Evolutionary conservation across 2,797 vertebrate species (phyloP).

Genomic region (Apodemus agrarius): DNA sequence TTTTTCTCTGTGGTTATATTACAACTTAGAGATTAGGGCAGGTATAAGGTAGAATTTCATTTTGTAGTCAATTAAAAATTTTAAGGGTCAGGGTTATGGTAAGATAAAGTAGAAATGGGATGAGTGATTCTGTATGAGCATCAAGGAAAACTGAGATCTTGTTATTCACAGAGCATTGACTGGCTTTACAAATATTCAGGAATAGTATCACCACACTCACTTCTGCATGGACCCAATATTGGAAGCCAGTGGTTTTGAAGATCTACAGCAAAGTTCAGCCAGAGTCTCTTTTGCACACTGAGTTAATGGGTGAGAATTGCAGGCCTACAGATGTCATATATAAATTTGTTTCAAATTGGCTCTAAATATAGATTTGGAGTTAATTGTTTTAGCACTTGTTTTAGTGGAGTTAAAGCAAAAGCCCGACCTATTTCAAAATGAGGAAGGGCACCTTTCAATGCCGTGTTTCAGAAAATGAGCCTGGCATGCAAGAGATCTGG

Average conservation of each 20-base stretch:
- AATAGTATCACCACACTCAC: not conserved
- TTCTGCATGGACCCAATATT: not conserved
- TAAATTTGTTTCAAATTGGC: slow-evolving; percentile 49
- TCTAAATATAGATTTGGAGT: slow-evolving; percentile 37
- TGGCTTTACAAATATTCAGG: slow-evolving; percentile 5
- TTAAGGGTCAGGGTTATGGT: not conserved
- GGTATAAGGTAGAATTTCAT: not conserved
- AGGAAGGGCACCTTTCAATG: slow-evolving; percentile 43
- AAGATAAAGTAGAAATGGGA: not conserved
- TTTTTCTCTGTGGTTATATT: not conserved
- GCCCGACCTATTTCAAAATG: slow-evolving; percentile 13
- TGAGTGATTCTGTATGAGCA: not conserved
- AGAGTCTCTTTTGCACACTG: slow-evolving; percentile 53
- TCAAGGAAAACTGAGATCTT: not conserved
- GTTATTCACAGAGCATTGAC: not conserved
- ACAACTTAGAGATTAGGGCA: not conserved
- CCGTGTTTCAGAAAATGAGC: not conserved
- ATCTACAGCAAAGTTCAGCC: slow-evolving; percentile 24
- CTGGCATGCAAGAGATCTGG: not conserved
- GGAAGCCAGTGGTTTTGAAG: slow-evolving; percentile 23
- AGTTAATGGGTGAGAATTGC: slow-evolving; percentile 49
- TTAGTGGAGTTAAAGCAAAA: not conserved
- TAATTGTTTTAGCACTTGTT: slow-evolving; percentile 53
- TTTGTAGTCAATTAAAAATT: not conserved
- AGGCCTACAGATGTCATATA: slow-evolving; percentile 38